These are phyloP conservation scores for Patella pellucida DNA, from an alignment of 2,888 invertebrate genomes.

Conservation along the genomic window DNA sequence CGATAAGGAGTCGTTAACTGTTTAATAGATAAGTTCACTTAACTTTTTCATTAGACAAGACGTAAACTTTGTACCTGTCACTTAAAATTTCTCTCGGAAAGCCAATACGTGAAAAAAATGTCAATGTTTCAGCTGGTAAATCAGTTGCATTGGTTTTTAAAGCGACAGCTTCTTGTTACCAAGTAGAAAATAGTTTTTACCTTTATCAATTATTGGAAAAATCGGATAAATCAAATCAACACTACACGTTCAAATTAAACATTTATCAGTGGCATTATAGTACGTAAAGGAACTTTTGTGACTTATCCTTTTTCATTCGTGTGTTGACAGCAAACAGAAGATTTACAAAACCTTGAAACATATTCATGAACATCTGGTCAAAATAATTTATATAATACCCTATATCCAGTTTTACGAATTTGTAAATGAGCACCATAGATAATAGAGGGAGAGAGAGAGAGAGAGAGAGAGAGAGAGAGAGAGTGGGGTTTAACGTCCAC, in stretches of 20 bases:
- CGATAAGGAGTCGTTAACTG: constrained; percentile 33
- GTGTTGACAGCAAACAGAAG: too few relatives aligned
- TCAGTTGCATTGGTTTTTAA: constrained; percentile 19
- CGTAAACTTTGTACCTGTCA: constrained; percentile 39
- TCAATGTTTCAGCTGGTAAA: constrained; percentile 30
- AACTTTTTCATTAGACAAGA: constrained; percentile 35
- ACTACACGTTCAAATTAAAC: constrained; percentile 13
- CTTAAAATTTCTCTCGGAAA: constrained; percentile 36
- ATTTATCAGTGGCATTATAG: too few relatives aligned
- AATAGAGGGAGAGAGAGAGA: too few relatives aligned
- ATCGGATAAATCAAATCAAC: constrained; percentile 30
- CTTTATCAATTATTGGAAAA: constrained; percentile 11
- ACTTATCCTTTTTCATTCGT: too few relatives aligned
- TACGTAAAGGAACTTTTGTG: too few relatives aligned
- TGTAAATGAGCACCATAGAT: too few relatives aligned
- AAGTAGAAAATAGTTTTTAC: constrained; percentile 29
- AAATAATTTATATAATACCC: too few relatives aligned
- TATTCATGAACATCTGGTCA: too few relatives aligned
- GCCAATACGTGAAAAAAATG: constrained; percentile 31
- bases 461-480: too few relatives aligned
- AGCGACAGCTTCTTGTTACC: constrained; percentile 28
- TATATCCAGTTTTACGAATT: too few relatives aligned
- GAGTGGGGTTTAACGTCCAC: too few relatives aligned
- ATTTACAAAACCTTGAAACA: too few relatives aligned
- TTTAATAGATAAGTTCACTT: constrained; percentile 29